Evolutionary conservation across 2,888 invertebrate genomes (phyloP).

Genomic region (Marronus borbonicus): DNA sequence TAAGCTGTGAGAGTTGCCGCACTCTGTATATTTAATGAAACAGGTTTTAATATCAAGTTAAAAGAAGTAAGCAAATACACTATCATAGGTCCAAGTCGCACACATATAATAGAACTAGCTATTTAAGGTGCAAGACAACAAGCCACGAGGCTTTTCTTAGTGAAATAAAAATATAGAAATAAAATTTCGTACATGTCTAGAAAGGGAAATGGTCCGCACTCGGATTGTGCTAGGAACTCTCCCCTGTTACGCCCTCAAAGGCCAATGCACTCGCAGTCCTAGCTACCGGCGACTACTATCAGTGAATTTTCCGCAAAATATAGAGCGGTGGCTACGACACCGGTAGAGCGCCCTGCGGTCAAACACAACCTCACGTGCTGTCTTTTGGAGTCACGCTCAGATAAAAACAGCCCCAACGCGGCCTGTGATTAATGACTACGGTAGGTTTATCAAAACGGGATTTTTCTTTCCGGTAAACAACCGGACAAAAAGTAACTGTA

Average conservation of each 20-base stretch:
- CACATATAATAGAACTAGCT: too few species aligned
- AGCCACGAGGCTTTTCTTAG: too few species aligned
- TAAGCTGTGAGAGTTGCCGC: too few species aligned
- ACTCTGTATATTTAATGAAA: too few species aligned
- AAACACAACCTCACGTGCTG: slow-evolving; percentile 65
- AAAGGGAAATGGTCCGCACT: background rate
- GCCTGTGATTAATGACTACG: slow-evolving; percentile 67
- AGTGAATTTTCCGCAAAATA: slow-evolving; percentile 28
- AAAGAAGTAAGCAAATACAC: too few species aligned
- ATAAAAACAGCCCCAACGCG: slow-evolving; percentile 60
- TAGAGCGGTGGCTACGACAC: slow-evolving; percentile 21
- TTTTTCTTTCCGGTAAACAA: slow-evolving; percentile 63
- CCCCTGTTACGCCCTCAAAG: background rate
- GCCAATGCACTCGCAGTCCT: background rate
- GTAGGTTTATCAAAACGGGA: slow-evolving; percentile 68
- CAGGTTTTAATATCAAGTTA: too few species aligned
- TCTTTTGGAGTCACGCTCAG: slow-evolving; percentile 69
- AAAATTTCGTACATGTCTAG: slow-evolving; percentile 8
- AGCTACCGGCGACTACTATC: slow-evolving; percentile 12
- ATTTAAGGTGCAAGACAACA: too few species aligned
- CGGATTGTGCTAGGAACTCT: slow-evolving; percentile 20
- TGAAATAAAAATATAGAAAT: slow-evolving; percentile 1
- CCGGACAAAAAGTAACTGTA: slow-evolving; percentile 60
- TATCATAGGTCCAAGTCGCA: too few species aligned
- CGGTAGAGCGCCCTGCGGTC: slow-evolving; percentile 60